Evolutionary conservation across 92 coral and sea anemone genomes (phyloP), one percentile per base, ranked within the genome.

Genomic region (Zoanthus gigantus): DNA sequence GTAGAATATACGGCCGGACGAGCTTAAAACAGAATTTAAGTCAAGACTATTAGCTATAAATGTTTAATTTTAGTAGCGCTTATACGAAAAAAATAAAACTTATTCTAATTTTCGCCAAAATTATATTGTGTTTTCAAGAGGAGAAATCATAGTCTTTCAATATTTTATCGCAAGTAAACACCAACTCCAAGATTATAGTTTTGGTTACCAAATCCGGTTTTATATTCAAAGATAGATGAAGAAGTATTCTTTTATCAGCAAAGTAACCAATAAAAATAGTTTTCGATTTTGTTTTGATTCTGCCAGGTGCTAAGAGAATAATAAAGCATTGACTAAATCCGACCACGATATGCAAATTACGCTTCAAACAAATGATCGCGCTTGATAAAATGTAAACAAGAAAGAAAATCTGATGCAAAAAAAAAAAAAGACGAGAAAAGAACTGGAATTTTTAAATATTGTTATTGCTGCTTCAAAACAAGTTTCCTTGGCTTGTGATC

Each of bases 261-360:
- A 28, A 8, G 50, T 52, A 29, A 28, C 80, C 57, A 76, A 47
- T 76, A 31, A 76, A 48, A 50, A 6, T 47, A 30, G 42, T 28
- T 17, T 53, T 76, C 8, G 42, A 29, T 14, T 57, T 16, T 48
- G 28, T 9, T 30, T 48, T 76, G 37, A 79, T 30, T 17, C 42
- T 28, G 85, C 45, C 61, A 42, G 75, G 85, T 46, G 50, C 29
- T 60, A 9, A 46, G 14, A 48, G 14, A 45, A 65, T 81, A 47
- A 65, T 56, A 42, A 0, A 28, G 30, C 63, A 44, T 44, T 29
- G 60, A 54, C 57, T 6, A 45, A 66, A 42, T 37, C 72, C 84
- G 23, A 54, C 32, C 53, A 45, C 56, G 74, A 67, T 81, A 81
- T 81, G 85, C 85, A 81, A 81, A 81, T 81, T 23, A 37, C 23